Percentiles rank a stretch among this genome's conserved stretches.
These are phyloP conservation scores for Petrolisthes cinctipes DNA, from an alignment of 2,888 invertebrate genomes.

Conservation along the genomic window DNA sequence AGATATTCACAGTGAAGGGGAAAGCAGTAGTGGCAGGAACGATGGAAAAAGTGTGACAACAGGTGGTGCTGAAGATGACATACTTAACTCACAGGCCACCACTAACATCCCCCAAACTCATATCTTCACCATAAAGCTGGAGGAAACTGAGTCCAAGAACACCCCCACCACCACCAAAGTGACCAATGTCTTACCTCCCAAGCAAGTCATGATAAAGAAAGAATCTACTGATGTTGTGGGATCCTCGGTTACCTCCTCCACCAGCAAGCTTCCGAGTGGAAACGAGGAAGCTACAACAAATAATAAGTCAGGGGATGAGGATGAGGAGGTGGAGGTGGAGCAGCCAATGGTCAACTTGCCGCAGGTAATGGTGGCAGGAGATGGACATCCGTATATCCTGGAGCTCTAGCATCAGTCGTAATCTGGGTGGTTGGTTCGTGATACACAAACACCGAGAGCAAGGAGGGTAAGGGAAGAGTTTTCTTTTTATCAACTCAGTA, in stretches of 20 bases:
- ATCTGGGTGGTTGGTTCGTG: too few species aligned
- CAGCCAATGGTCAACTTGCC: slow-evolving; percentile 25
- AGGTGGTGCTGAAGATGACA: neutral
- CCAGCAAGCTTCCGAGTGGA: neutral
- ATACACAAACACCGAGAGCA: too few species aligned
- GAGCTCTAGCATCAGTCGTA: slow-evolving; percentile 58
- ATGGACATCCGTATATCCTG: slow-evolving; percentile 36
- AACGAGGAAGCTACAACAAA: neutral
- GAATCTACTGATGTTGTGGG: neutral
- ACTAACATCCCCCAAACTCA: neutral
- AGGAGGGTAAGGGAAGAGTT: too few species aligned
- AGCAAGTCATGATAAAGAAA: neutral
- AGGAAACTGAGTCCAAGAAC: neutral
- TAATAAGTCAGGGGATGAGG: neutral
- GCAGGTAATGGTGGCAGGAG: slow-evolving; percentile 40
- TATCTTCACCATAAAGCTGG: neutral
- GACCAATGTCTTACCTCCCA: neutral
- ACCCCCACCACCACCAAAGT: neutral
- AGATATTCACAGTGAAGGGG: neutral
- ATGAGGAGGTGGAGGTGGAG: slow-evolving; percentile 20
- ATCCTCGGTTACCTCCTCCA: neutral
- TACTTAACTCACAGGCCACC: neutral
- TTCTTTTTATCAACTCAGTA: too few species aligned
- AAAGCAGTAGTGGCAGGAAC: neutral
- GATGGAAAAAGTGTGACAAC: neutral